Base-by-base conservation (phyloP, 2,797 vertebrate genomes). In the Xenopus petersii region DNA sequence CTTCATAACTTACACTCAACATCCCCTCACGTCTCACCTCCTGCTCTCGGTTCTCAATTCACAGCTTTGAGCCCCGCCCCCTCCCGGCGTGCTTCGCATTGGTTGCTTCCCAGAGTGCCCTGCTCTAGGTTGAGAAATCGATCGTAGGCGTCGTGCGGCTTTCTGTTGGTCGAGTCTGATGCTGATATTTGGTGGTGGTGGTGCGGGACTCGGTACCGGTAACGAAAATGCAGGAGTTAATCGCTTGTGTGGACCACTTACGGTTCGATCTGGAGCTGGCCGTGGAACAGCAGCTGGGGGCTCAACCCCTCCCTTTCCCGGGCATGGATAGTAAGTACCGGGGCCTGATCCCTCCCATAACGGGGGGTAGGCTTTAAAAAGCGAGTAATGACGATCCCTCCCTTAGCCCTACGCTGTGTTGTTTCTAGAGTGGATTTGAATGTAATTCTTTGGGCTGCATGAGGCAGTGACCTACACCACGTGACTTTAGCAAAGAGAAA, bases 311-410 rank as follows among this genome's bases (percentile, higher is more conserved):
- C 9, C 97, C 97, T 3, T 99, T 99, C 82, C 96, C 97, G 47
- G 96, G 97, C 86, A 99, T 99, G 97, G 97, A 99, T 89, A 98
- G 97, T 99, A 89, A 95, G 97, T 94, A 56, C 2, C 4, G n/a
- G 6, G 17, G 17, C 17, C 54, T 56, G 36, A 42, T 42, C 36
- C 36, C 36, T 42, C 36, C 36, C 36, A 42, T 42, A 6, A 42
- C 36, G 5, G 36, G 36, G 21, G 36, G 6, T 42, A 9, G 36
- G 36, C 36, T 42, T 42, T 42, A 1, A 42, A 42, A 42, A 30
- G 3, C 36, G 36, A 1, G 4, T 42, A 42, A 42, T 42, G 36
- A 42, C 26, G 26, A 30, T 42, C 36, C 36, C 36, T 42, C 8
- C 36, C 33, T 36, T 21, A 21, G 21, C 21, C 26, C 26, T 30